Percentiles rank a stretch among this genome's conserved stretches.
These are phyloP conservation scores for Rhabdomys pumilio DNA, from an alignment of 2,797 vertebrate genomes.

Conservation along the genomic window DNA sequence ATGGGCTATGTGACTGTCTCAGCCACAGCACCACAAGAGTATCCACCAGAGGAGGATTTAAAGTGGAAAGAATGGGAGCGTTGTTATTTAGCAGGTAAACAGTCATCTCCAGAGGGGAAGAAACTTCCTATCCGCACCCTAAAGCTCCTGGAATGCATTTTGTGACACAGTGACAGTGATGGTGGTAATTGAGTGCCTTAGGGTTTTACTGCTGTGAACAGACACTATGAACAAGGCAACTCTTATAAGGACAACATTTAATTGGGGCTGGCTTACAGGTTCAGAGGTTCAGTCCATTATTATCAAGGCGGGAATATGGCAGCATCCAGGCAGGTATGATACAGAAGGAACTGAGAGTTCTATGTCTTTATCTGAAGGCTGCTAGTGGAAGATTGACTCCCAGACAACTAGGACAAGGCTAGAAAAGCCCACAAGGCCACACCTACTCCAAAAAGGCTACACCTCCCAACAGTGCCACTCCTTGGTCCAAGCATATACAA, in stretches of 20 bases:
- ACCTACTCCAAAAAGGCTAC: too few species aligned
- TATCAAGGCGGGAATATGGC: too few species aligned
- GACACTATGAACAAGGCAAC: neutral
- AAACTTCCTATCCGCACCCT: neutral
- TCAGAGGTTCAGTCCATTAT: too few species aligned
- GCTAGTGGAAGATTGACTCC: neutral
- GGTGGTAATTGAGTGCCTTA: neutral
- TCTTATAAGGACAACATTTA: neutral
- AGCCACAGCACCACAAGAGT: neutral
- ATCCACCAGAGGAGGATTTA: neutral
- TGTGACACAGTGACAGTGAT: neutral
- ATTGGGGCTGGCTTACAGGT: too few species aligned
- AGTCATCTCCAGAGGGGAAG: neutral
- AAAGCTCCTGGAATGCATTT: neutral
- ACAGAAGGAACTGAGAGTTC: neutral
- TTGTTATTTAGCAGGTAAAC: neutral
- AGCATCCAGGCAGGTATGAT: too few species aligned
- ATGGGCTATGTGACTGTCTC: neutral
- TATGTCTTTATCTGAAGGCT: neutral
- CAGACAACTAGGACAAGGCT: too few species aligned
- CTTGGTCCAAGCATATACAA: too few species aligned
- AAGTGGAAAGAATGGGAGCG: neutral
- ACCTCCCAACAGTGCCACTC: too few species aligned
- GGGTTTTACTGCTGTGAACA: neutral
- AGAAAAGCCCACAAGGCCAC: too few species aligned